Conservation (phyloP, 1,140 invertebrate species). For the Bombus sylvicola region DNA sequence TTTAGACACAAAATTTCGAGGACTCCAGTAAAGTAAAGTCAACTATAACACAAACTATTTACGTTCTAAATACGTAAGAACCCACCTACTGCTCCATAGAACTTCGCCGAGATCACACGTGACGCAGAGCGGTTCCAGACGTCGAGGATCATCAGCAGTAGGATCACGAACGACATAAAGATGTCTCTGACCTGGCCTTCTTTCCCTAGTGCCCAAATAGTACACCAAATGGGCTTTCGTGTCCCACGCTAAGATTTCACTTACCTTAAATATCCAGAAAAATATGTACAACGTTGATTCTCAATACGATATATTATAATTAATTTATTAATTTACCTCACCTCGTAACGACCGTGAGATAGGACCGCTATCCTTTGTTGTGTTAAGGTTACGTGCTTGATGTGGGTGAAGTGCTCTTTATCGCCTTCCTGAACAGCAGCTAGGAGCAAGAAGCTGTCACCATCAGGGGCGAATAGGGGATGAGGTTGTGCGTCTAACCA, state of each 20-base stretch:
- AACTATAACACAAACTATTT: neutral
- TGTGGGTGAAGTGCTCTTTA: slow-evolving; percentile 93
- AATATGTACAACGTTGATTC: neutral
- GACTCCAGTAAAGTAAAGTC: neutral
- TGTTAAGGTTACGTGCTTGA: slow-evolving; percentile 92
- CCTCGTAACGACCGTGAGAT: slow-evolving; percentile 94
- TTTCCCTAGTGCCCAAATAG: slow-evolving; percentile 91
- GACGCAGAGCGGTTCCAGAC: slow-evolving; percentile 89
- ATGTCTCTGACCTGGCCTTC: slow-evolving; percentile 92
- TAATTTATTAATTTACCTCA: slow-evolving; percentile 73
- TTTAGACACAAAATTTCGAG: too few relatives aligned
- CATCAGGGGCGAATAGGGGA: slow-evolving; percentile 92
- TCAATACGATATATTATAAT: neutral
- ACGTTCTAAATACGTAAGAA: neutral
- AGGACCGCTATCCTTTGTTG: slow-evolving; percentile 92
- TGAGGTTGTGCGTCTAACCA: slow-evolving; percentile 93
- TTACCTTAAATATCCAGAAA: slow-evolving; percentile 76
- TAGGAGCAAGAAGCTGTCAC: slow-evolving; percentile 92
- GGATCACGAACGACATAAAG: slow-evolving; percentile 90
- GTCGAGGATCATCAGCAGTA: slow-evolving; percentile 87
- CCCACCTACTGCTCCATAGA: slow-evolving; percentile 87
- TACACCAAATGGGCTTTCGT: slow-evolving; percentile 92
- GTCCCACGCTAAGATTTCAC: slow-evolving; percentile 93
- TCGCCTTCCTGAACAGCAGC: slow-evolving; percentile 92
- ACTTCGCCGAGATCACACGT: slow-evolving; percentile 89